Evolutionary conservation across 2,797 vertebrate species (phyloP), one percentile per base, ranked within the genome.

Genomic region (Galagoides demidoff): DNA sequence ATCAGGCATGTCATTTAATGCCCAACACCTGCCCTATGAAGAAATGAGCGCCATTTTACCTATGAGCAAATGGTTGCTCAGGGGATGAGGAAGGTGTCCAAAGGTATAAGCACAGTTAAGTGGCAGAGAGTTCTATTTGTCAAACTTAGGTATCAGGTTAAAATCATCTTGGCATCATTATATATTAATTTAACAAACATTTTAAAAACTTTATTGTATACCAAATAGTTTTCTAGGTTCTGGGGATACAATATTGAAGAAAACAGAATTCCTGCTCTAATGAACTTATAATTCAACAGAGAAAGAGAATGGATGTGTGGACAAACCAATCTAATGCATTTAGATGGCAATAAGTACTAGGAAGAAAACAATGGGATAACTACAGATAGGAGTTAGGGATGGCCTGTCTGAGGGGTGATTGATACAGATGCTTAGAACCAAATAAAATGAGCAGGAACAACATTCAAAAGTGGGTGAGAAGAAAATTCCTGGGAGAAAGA

Each of bases 141-240:
- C 81, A 66, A 96, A 81, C 23, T 37, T 84, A 61, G 25, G 17
- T 91, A 52, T 91, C 79, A 76, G 52, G 52, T 84, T 93, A 95
- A 92, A 92, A 86, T 84, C 12, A 13, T 20, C 45, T 77, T 12
- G 64, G 78, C 55, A 89, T 89, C 49, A 45, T 85, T 70, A 55
- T 76, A 66, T 14, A 31, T 78, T 78, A 92, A 84, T 57, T 63
- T 70, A 81, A 57, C 85, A 90, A 79, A 91, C 90, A 81, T 12
- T 84, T 94, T 85, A 4, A 81, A 71, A 92, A 64, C 19, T 76
- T 66, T 71, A 20, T 27, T 22, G 3, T 86, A n/a, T 27, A 2
- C 37, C 37, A 34, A 13, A 34, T 37, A 45, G 27, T 70, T 31
- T 79, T 95, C 13, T 25, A 57, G 74, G 27, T 79, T 89, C 43